Base-by-base conservation (phyloP, 2,113 vertebrate species). In the Calyptomena viridis region DNA sequence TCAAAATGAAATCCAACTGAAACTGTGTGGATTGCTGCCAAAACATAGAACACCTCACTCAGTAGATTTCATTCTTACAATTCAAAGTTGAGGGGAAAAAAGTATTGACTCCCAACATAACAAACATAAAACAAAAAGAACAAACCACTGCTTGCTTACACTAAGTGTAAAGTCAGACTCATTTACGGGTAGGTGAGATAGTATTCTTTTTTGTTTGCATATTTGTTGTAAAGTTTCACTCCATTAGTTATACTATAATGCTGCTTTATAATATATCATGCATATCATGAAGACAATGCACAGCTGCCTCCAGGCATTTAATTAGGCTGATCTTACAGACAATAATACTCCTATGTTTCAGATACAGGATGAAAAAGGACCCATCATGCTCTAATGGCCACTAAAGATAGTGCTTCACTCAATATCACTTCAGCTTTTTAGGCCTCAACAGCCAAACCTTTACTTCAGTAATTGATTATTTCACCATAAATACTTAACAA, bases 381-480 rank as follows among this genome's bases (percentile, higher is more conserved):
- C 46, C 81, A 50, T 49, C 62, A 23, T 8, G 46, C 59, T 31
- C 84, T 95, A 94, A 96, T 75, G 73, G 73, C 64, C 87, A 64
- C 94, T 96, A 96, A 96, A 97, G 90, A 94, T 73, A 95, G 93
- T 27, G 7, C 69, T 72, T 74, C 71, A 83, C 88, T 95, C 95
- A 92, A 62, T 79, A 96, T 18, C 73, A 76, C 89, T 96, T 74
- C 78, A 86, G 56, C 53, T 46, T 84, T 68, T 78, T 23, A 93
- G 86, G 39, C n/a, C 40, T 73, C 77, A 49, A 55, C 55, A 53
- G 72, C 67, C 74, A 96, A 88, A 73, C 11, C 55, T 47, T 63
- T 25, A 66, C 92, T 97, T 89, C 62, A 84, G 58, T 8, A 79
- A 96, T 94, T 59, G 87, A 95, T 93, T 75, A 91, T 84, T 96